These are phyloP conservation scores for Aspidapion aeneum DNA, from an alignment of 2,888 invertebrate genomes.

Conservation along the genomic window DNA sequence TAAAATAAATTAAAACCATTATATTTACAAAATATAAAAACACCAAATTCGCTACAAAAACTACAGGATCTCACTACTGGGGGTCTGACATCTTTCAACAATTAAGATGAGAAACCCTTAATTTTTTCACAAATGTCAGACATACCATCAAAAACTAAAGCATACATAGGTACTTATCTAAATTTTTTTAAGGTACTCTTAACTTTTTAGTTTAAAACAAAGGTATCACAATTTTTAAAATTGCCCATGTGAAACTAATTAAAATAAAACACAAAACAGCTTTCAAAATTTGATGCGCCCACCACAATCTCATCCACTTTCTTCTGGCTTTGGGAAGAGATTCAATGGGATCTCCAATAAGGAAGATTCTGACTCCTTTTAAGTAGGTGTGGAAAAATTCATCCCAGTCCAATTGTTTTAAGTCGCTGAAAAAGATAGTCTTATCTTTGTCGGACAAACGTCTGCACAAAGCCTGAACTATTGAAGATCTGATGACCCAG, in stretches of 20 bases:
- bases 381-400: constrained; percentile 67
- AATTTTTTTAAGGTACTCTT: too few species aligned
- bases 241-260: constrained; percentile 20
- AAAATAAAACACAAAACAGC: constrained; percentile 13
- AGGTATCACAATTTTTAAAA: background rate
- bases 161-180: too few species aligned
- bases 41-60: too few species aligned
- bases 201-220: too few species aligned
- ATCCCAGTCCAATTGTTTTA: constrained; percentile 71
- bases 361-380: constrained; percentile 68
- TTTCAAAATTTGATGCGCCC: constrained; percentile 22
- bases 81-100: too few species aligned
- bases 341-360: constrained; percentile 74
- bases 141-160: too few species aligned
- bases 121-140: too few species aligned
- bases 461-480: constrained; percentile 57
- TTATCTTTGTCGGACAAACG: constrained; percentile 50
- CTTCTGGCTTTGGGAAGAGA: constrained; percentile 57
- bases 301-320: constrained; percentile 31
- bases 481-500: constrained; percentile 66
- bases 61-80: too few species aligned
- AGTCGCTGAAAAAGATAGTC: constrained; percentile 70
- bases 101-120: too few species aligned
- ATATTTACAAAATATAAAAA: too few species aligned
- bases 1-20: too few species aligned